Percentiles rank a stretch among this genome's conserved stretches.
Evolutionary conservation across 2,797 vertebrate genomes (phyloP).

Genomic region (Ataeniobius toweri): DNA sequence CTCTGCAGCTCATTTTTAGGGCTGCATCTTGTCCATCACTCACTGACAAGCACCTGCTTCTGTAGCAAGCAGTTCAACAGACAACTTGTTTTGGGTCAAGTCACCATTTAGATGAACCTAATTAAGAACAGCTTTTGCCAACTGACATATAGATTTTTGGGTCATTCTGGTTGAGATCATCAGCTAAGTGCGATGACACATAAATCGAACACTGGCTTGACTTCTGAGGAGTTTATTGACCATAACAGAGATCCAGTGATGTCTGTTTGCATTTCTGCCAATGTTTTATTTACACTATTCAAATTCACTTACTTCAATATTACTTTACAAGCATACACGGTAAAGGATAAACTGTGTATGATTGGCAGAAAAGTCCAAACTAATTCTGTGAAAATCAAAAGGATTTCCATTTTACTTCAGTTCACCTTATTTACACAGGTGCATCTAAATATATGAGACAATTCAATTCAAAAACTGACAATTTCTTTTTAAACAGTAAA

Average conservation of each 20-base stretch:
- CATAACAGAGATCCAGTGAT: conserved; percentile 18
- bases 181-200: conserved; percentile 55
- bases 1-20: conserved; percentile 59
- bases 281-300: conserved; percentile 39
- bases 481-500: neutral
- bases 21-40: conserved; percentile 53
- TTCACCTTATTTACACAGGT: neutral
- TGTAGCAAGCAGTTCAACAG: conserved; percentile 18
- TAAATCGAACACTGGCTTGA: conserved; percentile 33
- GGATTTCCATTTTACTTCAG: neutral
- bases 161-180: conserved; percentile 60
- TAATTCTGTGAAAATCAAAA: neutral
- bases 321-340: neutral
- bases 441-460: neutral
- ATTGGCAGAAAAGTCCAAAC: neutral
- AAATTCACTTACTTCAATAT: conserved; percentile 19
- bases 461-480: neutral
- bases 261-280: conserved; percentile 3
- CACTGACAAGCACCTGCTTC: conserved; percentile 40
- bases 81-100: conserved; percentile 57
- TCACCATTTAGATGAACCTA: conserved; percentile 51
- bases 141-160: conserved; percentile 66
- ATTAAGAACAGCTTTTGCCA: conserved; percentile 61
- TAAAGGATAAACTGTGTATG: conserved; percentile 1
- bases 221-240: conserved; percentile 47